Percentiles rank a stretch among this genome's conserved stretches.
phyloP scores from a whole-genome alignment of 1,140 invertebrate species.

The Drosophila carrolli region DNA sequence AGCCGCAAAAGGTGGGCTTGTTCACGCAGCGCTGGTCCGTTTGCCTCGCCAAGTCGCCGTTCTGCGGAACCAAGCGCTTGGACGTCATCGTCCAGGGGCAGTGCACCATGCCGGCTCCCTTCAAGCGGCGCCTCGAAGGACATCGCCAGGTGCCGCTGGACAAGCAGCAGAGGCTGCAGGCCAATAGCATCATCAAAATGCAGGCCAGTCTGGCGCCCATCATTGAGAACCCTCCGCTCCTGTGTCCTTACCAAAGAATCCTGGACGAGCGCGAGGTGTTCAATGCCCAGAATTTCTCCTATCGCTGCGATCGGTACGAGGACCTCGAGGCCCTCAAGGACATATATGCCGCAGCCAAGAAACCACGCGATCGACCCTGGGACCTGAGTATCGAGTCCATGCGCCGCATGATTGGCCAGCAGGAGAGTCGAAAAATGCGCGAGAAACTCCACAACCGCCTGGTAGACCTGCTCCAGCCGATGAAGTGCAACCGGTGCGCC shows the following conservation, averaged over 20 bases:
- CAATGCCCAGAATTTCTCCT: conserved; percentile 49
- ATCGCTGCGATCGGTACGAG: conserved; percentile 56
- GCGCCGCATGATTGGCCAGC: conserved; percentile 39
- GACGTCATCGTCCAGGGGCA: conserved; percentile 38
- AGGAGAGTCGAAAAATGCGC: conserved; percentile 22
- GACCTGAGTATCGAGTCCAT: conserved; percentile 48
- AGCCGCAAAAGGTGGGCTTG: conserved; percentile 49
- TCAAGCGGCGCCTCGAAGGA: conserved; percentile 23
- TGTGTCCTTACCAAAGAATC: conserved; percentile 62
- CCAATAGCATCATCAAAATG: conserved; percentile 14
- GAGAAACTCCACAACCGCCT: conserved; percentile 40
- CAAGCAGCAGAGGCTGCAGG: conserved; percentile 33
- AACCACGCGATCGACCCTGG: conserved; percentile 68
- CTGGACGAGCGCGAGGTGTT: conserved; percentile 72
- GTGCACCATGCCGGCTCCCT: conserved; percentile 45
- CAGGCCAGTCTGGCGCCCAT: conserved; percentile 54
- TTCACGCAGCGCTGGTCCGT: conserved; percentile 47
- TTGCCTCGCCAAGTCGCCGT: conserved; percentile 24
- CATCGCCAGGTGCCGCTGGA: conserved; percentile 24
- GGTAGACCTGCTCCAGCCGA: conserved; percentile 18
- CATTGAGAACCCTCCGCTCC: conserved; percentile 16
- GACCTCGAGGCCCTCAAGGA: conserved; percentile 67
- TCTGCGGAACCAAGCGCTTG: conserved; percentile 48
- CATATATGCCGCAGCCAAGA: conserved; percentile 57
- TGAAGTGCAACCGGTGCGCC: conserved; percentile 31